Evolutionary conservation across 2,888 invertebrate genomes (phyloP).

Genomic region (Opisthograptis luteolata): DNA sequence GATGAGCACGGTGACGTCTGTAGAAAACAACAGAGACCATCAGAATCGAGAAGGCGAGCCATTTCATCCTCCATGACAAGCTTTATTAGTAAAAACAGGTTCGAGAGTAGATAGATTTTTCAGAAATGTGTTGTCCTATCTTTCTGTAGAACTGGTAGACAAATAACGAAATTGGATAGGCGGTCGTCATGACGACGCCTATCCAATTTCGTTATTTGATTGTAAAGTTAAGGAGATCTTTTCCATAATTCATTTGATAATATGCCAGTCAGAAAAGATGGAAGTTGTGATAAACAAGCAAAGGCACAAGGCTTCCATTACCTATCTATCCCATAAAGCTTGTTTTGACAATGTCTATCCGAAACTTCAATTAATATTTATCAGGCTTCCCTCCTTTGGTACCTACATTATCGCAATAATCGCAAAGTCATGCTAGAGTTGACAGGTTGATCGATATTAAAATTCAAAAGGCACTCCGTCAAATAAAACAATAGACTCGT

Average conservation of each 20-base stretch:
- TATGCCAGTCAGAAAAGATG: slow-evolving; percentile 5
- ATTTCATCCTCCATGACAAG: no score
- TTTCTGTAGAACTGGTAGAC: no score
- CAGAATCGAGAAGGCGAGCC: background rate
- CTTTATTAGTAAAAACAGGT: no score
- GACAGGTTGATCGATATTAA: slow-evolving; percentile 33
- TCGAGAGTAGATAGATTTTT: no score
- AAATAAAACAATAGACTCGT: slow-evolving; percentile 40
- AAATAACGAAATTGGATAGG: no score
- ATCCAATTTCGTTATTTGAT: no score
- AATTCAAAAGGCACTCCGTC: slow-evolving; percentile 30
- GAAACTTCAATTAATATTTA: slow-evolving; percentile 20
- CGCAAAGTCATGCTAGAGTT: slow-evolving; percentile 21
- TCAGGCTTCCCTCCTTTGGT: slow-evolving; percentile 7
- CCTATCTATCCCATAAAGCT: background rate
- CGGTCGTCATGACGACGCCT: no score
- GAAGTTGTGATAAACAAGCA: slow-evolving; percentile 9
- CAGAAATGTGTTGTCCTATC: no score
- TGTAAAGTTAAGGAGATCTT: no score
- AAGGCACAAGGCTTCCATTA: slow-evolving; percentile 1
- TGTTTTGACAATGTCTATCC: slow-evolving; percentile 4
- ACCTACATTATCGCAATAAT: slow-evolving; percentile 12
- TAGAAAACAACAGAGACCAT: slow-evolving; percentile 1
- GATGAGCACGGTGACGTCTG: slow-evolving; percentile 90
- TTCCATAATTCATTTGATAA: no score